Conservation (phyloP, 1,140 invertebrate genomes). For the Apis dorsata region DNA sequence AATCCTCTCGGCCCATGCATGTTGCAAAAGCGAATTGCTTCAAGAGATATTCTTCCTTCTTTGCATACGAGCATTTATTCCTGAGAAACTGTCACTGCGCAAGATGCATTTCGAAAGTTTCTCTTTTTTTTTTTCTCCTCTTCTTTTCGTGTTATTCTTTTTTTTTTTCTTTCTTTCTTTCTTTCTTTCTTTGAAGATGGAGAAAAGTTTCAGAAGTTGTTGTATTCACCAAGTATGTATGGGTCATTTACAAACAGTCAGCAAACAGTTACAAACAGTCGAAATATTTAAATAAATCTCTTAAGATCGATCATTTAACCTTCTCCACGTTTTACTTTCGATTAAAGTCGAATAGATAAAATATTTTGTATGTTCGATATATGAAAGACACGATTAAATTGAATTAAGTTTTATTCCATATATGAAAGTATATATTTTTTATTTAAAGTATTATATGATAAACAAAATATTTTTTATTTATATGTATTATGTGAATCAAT, state of each 20-base stretch:
- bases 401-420: no score
- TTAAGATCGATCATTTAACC: neutral
- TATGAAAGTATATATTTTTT: no score
- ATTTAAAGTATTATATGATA: no score
- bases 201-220: constrained; percentile 37
- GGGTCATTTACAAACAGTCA: neutral
- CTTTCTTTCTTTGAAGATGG: neutral
- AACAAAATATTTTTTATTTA: no score
- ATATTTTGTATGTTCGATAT: neutral
- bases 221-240: constrained; percentile 18
- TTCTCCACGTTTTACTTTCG: no score
- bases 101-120: constrained; percentile 35
- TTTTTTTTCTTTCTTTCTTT: neutral
- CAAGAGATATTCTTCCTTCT: neutral
- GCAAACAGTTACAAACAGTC: no score
- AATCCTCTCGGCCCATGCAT: constrained; percentile 21
- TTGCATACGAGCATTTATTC: constrained; percentile 18
- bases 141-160: no score
- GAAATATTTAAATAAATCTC: neutral
- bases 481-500: no score
- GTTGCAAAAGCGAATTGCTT: constrained; percentile 25
- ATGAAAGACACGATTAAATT: no score
- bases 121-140: neutral
- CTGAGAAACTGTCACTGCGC: constrained; percentile 15
- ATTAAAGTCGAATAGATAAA: neutral